A percentile compares a stretch with the other conserved stretches of the same genome.
These are phyloP conservation scores for Diplogasteroides magnus DNA, from an alignment of 1,140 invertebrate genomes.

Conservation along the genomic window DNA sequence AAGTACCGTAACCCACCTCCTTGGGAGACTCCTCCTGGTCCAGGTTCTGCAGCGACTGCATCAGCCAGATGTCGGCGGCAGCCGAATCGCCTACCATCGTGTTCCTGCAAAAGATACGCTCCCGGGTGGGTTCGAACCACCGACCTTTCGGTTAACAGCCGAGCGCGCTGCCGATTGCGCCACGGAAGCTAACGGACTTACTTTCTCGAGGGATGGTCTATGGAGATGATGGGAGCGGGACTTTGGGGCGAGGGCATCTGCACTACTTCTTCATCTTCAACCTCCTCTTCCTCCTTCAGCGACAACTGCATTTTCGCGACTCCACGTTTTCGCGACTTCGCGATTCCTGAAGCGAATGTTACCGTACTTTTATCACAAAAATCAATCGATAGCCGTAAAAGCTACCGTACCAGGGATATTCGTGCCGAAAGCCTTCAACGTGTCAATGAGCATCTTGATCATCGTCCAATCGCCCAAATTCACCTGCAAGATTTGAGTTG, in stretches of 20 bases:
- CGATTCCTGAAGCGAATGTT: too few species aligned
- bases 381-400: too few species aligned
- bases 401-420: slow-evolving; percentile 23
- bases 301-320: too few species aligned
- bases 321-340: too few species aligned
- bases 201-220: slow-evolving; percentile 3
- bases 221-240: slow-evolving; percentile 7
- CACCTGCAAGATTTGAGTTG: slow-evolving; percentile 22
- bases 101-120: too few species aligned
- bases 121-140: too few species aligned
- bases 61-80: slow-evolving; percentile 33
- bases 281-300: slow-evolving; percentile 24
- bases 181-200: neutral
- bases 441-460: slow-evolving; percentile 47
- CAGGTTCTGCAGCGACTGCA: slow-evolving; percentile 32
- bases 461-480: slow-evolving; percentile 52
- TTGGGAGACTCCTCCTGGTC: slow-evolving; percentile 16
- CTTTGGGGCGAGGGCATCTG: neutral
- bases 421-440: slow-evolving; percentile 37
- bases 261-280: slow-evolving; percentile 9
- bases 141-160: too few species aligned
- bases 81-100: slow-evolving; percentile 18
- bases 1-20: too few species aligned
- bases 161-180: too few species aligned
- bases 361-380: too few species aligned